These are phyloP conservation scores for Brenthis ino DNA, from an alignment of 2,888 invertebrate species.

Conservation along the genomic window DNA sequence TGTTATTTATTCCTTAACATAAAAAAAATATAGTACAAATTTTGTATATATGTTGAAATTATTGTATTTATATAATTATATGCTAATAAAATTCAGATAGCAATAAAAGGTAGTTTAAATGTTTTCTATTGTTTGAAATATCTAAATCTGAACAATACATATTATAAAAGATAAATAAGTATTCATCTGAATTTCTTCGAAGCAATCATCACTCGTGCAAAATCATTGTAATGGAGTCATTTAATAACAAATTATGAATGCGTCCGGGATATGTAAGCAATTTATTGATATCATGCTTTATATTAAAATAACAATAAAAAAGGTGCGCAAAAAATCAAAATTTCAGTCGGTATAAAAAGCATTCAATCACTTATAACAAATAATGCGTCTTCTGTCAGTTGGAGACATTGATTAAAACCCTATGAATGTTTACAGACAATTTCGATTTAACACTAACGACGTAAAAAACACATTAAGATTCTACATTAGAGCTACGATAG, in stretches of 20 bases:
- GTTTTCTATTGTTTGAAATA: no score
- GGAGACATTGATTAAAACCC: conserved; percentile 27
- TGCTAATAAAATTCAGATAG: no score
- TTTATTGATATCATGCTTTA: conserved; percentile 36
- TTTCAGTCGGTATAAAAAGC: conserved; percentile 28
- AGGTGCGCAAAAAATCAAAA: conserved; percentile 21
- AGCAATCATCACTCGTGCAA: not conserved
- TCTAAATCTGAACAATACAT: no score
- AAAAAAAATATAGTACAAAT: no score
- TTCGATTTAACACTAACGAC: conserved; percentile 22
- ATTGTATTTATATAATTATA: no score
- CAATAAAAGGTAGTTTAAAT: no score
- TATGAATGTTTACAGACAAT: conserved; percentile 22
- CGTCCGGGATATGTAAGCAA: conserved; percentile 14
- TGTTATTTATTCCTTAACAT: no score
- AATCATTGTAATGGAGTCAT: not conserved
- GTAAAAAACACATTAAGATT: conserved; percentile 19
- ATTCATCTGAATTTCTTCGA: no score
- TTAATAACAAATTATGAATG: conserved; percentile 1
- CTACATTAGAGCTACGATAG: conserved; percentile 12
- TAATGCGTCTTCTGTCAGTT: conserved; percentile 27
- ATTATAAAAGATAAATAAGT: no score
- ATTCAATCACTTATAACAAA: conserved; percentile 27
- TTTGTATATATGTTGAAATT: no score
- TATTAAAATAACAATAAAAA: conserved; percentile 30